Percentiles rank a stretch among this genome's conserved stretches.
Conservation (phyloP, 92 coral and sea anemone species). For the Scolanthus callimorphus region DNA sequence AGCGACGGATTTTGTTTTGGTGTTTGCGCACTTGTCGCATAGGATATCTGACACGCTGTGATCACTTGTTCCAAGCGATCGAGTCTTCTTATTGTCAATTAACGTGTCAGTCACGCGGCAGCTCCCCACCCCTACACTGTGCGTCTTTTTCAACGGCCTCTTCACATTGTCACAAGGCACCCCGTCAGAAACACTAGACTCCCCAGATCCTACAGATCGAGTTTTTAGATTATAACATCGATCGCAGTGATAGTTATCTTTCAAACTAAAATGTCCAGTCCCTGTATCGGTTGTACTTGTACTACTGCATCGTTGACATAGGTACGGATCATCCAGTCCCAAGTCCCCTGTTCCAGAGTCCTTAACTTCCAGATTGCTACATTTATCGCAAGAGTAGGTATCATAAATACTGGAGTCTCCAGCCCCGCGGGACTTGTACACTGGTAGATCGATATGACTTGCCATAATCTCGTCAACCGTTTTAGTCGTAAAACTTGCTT, state of each 20-base stretch:
- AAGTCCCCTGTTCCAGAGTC: slow-evolving; percentile 65
- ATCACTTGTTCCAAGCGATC: slow-evolving; percentile 71
- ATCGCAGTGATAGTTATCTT: slow-evolving; percentile 48
- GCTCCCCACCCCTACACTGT: slow-evolving; percentile 62
- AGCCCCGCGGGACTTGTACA: slow-evolving; percentile 63
- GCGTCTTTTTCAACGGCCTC: not conserved
- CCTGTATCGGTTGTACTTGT: slow-evolving; percentile 27
- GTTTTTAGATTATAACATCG: slow-evolving; percentile 38
- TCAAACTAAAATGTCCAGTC: slow-evolving; percentile 45
- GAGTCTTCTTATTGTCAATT: slow-evolving; percentile 50
- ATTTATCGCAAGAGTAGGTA: slow-evolving; percentile 53
- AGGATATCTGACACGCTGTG: slow-evolving; percentile 53
- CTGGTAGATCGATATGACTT: slow-evolving; percentile 60
- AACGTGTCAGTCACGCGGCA: slow-evolving; percentile 56
- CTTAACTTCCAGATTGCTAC: slow-evolving; percentile 46
- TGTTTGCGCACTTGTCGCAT: slow-evolving; percentile 68
- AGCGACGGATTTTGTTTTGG: slow-evolving; percentile 73
- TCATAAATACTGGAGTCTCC: slow-evolving; percentile 59
- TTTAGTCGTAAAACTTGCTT: slow-evolving; percentile 37
- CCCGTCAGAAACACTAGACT: not conserved
- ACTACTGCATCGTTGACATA: slow-evolving; percentile 49
- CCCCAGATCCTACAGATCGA: slow-evolving; percentile 64
- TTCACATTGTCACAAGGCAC: not conserved
- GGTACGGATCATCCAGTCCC: slow-evolving; percentile 45
- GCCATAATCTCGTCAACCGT: slow-evolving; percentile 86